Base-by-base conservation (phyloP, 2,888 invertebrate genomes). In the Brachypalpus laphriformis region DNA sequence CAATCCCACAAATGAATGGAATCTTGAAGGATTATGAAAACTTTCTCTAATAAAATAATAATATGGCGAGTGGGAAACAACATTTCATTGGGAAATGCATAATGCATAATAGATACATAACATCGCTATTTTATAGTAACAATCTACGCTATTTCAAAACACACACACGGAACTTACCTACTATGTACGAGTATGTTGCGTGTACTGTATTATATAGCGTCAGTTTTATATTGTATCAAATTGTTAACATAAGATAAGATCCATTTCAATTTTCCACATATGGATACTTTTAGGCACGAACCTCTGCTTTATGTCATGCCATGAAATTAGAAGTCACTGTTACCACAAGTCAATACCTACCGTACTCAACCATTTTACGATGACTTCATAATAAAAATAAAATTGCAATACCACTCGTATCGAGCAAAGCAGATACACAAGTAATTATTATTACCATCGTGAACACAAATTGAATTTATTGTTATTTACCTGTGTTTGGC, bases 381-480 rank as follows among this genome's bases (percentile, higher is more conserved):
- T 63, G 47, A 47, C 31, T 63, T 45, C 61, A 61, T 45, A 45
- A 14, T 47, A 9, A 47, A 47, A 47, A 63, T 5, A 66, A 37
- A 28, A 25, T 9, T 25, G 14, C 25, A 66, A 40, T 54, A 51
- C 6, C 34, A 56, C 4, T 54, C 16, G 18, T 18, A 18, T 25
- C 45, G 40, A 37, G 28, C 7, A 42, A 20, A 4, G 20, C 11
- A 25, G 5, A 51, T 1, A n/a, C 14, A 31, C 16, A 25, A 3
- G 45, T 70, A 31, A 68, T 68, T 28, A 42, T 54, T 28, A 18
- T 40, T 22, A 11, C 22, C 18, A 63, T 16, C 7, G n/a, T n/a
- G 40, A 54, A 9, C 28, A 14, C n/a, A 56, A 56, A 54, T 28
- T 70, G 56, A 54, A 14, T 70, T 70, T 42, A 61, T 42, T 57